Evolutionary conservation across 2,888 invertebrate species (phyloP).

Genomic region (Nineta flava): DNA sequence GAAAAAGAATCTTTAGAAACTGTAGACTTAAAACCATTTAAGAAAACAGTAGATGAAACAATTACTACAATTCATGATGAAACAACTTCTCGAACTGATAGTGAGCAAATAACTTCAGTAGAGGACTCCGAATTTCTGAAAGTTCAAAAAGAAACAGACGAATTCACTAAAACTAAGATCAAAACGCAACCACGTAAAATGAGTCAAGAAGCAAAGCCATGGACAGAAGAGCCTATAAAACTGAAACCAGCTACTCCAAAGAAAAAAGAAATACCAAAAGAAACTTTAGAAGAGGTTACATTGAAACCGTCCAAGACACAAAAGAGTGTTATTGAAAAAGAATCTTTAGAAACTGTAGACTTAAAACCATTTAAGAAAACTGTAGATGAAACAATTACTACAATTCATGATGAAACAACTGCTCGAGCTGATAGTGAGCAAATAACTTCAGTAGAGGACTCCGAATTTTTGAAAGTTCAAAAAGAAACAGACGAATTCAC

Average conservation of each 20-base stretch:
- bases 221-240: conserved; percentile 43
- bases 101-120: conserved; percentile 33
- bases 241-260: conserved; percentile 29
- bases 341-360: conserved; percentile 8
- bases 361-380: conserved; percentile 9
- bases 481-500: conserved; percentile 22
- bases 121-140: conserved; percentile 9
- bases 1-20: conserved; percentile 25
- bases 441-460: conserved; percentile 8
- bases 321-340: conserved; percentile 29
- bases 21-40: conserved; percentile 34
- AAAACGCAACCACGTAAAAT: conserved; percentile 4
- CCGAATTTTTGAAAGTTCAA: conserved; percentile 15
- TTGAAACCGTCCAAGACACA: conserved; percentile 23
- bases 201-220: conserved; percentile 24
- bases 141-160: conserved; percentile 3
- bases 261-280: conserved; percentile 32
- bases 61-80: conserved; percentile 25
- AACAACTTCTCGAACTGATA: conserved; percentile 27
- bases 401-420: no score
- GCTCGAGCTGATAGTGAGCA: no score
- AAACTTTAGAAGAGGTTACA: conserved; percentile 31
- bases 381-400: no score
- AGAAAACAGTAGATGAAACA: background rate
- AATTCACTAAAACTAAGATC: background rate